phyloP scores from a whole-genome alignment of 92 coral and sea anemone species.

The Parazoanthus swiftii region DNA sequence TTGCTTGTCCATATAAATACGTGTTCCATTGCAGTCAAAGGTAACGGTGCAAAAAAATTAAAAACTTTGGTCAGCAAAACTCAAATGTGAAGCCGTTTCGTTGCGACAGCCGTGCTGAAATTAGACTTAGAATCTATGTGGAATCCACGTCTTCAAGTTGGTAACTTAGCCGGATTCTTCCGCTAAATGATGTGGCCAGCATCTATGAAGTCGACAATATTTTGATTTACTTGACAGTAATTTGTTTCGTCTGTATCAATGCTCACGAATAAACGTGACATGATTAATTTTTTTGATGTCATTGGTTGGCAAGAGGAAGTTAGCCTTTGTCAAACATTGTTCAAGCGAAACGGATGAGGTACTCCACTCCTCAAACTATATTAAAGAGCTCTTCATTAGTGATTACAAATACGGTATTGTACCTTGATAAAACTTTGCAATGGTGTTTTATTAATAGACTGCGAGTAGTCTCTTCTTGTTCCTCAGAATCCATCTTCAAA shows the following conservation, averaged over 20 bases:
- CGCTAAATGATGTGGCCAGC: not conserved
- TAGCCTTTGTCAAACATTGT: not conserved
- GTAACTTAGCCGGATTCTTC: not conserved
- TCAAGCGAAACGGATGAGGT: not conserved
- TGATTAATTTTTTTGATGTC: slow-evolving; percentile 1
- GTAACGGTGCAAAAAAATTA: not conserved
- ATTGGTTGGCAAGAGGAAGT: not conserved
- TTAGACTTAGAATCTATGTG: no score
- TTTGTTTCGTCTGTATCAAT: not conserved
- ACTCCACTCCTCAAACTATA: not conserved
- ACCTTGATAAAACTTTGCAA: not conserved
- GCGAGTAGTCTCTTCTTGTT: no score
- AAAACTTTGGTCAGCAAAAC: not conserved
- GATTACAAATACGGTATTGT: no score
- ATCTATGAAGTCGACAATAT: not conserved
- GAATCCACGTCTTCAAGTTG: not conserved
- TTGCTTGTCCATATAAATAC: not conserved
- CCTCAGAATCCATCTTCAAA: no score
- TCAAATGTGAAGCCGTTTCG: not conserved
- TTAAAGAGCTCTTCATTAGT: not conserved
- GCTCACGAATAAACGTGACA: not conserved
- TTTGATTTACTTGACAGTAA: not conserved
- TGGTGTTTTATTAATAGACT: no score
- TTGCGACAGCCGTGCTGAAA: not conserved
- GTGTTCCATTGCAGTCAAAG: not conserved